Base-by-base conservation (phyloP, 2,888 invertebrate species). In the Coleophora deauratella region DNA sequence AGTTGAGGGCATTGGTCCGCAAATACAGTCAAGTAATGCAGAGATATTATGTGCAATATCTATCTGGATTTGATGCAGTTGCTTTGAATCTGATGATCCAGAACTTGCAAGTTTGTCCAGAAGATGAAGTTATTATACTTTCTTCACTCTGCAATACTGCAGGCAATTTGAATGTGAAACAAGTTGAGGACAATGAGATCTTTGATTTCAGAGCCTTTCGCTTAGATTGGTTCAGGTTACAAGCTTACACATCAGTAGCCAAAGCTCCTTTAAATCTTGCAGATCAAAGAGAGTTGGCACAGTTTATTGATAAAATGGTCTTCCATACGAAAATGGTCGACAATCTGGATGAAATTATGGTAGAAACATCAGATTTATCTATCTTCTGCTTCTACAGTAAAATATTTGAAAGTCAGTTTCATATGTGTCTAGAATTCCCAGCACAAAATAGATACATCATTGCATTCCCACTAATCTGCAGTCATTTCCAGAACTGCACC, bases 281-380 rank as follows among this genome's bases (percentile, higher is more conserved):
- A 9, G 96, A 97, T 56, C 93, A 97, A 59, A 88, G 92, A 53
- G 95, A 95, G 54, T 77, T 99, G 45, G 96, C 97, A 4, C 92
- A 93, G 37, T 91, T 97, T 50, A 91, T 99, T 72, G 99, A 99
- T 73, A 96, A 96, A 33, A 92, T 98, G 71, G 91, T 96, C 30
- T 99, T 99, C 67, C 99, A 99, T 67, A 95, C 98, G 0, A 96
- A 97, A 77, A 97, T 99, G 92, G 97, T 99, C 1, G 99, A 99
- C 71, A 95, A 95, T 72, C 88, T 99, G 38, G 99, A 99, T 78
- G 98, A 99, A 76, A 94, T 99, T 70, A 88, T 99, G 56, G 93
- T 95, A 1, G 99, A 99, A 76, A 96, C 98, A 2, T 98, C 98
- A 0, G 99, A 99, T 85, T 87, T 99, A 12, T 98, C 98, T 0